Evolutionary conservation across 2,113 vertebrate species (phyloP).

Genomic region (Herpetotheres cachinnans): DNA sequence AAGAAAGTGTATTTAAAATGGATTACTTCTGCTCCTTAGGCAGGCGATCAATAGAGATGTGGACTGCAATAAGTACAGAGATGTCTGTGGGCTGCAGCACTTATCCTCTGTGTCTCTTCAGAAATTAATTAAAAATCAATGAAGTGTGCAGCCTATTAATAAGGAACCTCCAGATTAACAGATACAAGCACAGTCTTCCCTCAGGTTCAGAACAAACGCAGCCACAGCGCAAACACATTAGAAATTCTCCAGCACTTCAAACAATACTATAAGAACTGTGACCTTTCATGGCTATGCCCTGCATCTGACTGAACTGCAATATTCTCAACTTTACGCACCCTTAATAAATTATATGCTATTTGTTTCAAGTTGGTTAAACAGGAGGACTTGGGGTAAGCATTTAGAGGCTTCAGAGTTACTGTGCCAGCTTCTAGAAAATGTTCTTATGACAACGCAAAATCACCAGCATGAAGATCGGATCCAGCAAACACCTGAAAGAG

Average conservation of each 20-base stretch:
- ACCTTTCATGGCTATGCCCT: neutral
- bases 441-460: neutral
- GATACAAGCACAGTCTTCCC: slow-evolving; percentile 49
- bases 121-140: slow-evolving; percentile 97
- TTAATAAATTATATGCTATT: neutral
- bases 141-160: slow-evolving; percentile 85
- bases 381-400: neutral
- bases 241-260: neutral
- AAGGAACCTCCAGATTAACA: slow-evolving; percentile 72
- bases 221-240: neutral
- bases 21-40: slow-evolving; percentile 84
- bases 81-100: slow-evolving; percentile 77
- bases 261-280: neutral
- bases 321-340: neutral
- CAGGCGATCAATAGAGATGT: slow-evolving; percentile 85
- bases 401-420: neutral
- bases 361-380: neutral
- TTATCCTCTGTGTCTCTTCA: slow-evolving; percentile 83
- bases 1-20: slow-evolving; percentile 87
- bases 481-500: neutral
- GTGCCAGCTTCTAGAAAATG: neutral
- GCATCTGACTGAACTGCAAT: neutral
- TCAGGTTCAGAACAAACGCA: neutral
- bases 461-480: neutral
- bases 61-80: slow-evolving; percentile 82